phyloP scores from a whole-genome alignment of 2,113 vertebrate genomes.

The Thryonomys swinderianus region DNA sequence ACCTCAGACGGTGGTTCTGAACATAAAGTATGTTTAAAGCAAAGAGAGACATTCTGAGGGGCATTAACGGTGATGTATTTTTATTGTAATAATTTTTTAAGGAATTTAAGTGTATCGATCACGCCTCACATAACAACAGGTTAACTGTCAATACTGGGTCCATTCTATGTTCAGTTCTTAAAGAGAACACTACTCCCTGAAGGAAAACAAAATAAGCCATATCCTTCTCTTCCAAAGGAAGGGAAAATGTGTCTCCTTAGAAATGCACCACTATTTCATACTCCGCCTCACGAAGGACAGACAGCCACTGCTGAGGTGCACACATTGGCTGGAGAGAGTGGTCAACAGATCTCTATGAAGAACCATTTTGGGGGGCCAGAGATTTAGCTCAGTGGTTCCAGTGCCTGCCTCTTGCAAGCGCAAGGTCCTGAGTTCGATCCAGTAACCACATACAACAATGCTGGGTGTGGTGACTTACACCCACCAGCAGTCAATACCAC shows the following conservation, averaged over 20 bases:
- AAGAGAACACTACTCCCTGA: background rate
- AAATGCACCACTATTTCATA: background rate
- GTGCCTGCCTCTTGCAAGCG: too few species aligned
- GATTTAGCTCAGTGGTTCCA: too few species aligned
- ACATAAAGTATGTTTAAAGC: background rate
- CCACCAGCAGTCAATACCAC: too few species aligned
- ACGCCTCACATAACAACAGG: background rate
- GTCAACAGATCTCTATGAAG: rapidly evolving
- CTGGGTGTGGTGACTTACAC: too few species aligned
- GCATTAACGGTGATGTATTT: background rate
- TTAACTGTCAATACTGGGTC: background rate
- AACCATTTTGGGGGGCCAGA: background rate
- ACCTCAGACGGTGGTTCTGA: background rate
- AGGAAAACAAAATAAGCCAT: background rate
- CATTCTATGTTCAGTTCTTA: background rate
- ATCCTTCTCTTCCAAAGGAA: background rate
- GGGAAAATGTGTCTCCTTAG: background rate
- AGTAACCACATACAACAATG: too few species aligned
- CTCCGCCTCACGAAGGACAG: background rate
- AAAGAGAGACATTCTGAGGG: background rate
- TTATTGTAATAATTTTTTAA: background rate
- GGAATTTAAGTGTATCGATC: background rate
- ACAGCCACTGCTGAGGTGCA: background rate
- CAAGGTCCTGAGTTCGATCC: too few species aligned
- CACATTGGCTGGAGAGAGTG: background rate